A percentile compares a stretch with the other conserved stretches of the same genome.
Conservation (phyloP, 2,888 invertebrate genomes). For the Actias luna region DNA sequence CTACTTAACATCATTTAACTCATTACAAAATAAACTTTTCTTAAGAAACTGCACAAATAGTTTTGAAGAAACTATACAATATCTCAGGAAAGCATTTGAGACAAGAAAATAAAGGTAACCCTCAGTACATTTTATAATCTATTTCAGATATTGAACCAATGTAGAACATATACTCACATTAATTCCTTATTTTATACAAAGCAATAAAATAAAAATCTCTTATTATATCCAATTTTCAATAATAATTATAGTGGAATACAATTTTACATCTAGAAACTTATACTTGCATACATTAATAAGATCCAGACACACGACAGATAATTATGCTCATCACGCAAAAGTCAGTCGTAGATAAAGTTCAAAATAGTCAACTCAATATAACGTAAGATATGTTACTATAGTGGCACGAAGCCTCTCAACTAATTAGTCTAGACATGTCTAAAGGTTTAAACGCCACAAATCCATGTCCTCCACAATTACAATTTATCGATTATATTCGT, state of each 20-base stretch:
- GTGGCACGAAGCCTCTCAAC: no score
- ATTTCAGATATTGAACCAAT: no score
- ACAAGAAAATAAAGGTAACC: background rate
- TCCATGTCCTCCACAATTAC: background rate
- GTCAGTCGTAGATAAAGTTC: no score
- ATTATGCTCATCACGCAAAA: no score
- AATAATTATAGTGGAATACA: no score
- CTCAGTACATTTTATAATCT: no score
- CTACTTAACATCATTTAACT: background rate
- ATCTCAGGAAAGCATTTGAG: background rate
- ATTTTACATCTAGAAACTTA: no score
- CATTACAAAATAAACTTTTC: background rate
- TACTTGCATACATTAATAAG: no score
- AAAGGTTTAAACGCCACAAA: background rate
- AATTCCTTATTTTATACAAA: background rate
- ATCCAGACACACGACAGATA: no score
- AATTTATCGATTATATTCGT: background rate
- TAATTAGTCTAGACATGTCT: background rate
- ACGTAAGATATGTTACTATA: no score
- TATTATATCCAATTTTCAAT: no score
- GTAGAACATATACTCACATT: background rate
- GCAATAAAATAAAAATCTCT: background rate
- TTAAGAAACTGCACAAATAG: background rate
- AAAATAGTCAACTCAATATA: no score
- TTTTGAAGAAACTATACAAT: background rate